Evolutionary conservation across 2,797 vertebrate species (phyloP).

Genomic region (Ambastaia sidthimunki): DNA sequence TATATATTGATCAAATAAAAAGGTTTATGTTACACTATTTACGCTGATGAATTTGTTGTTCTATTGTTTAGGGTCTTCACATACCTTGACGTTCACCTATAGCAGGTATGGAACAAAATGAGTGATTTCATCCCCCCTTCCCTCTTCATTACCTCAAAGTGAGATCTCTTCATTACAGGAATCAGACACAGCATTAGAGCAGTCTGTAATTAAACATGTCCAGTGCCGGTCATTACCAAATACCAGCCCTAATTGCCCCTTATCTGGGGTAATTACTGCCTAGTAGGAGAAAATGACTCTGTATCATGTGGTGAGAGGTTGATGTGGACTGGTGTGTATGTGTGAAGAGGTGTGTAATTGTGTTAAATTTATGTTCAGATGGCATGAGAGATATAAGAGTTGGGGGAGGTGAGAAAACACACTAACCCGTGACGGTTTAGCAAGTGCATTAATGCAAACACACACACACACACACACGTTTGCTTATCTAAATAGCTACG

Average conservation of each 20-base stretch:
- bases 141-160: conserved; percentile 65
- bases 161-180: conserved; percentile 72
- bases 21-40: background rate
- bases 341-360: conserved; percentile 45
- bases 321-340: conserved; percentile 46
- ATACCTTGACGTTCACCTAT: background rate
- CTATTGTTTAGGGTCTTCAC: background rate
- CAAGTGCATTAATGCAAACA: conserved; percentile 62
- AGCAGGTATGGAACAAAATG: background rate
- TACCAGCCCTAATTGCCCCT: conserved; percentile 81
- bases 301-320: conserved; percentile 57
- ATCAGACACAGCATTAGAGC: conserved; percentile 73
- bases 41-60: too few relatives aligned
- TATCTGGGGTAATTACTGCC: conserved; percentile 79
- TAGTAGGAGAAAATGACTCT: conserved; percentile 70
- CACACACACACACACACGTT: background rate
- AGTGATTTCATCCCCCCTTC: conserved; percentile 48
- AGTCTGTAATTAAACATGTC: conserved; percentile 83
- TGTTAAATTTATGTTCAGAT: conserved; percentile 49
- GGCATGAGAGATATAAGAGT: conserved; percentile 42
- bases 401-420: conserved; percentile 43
- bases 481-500: too few relatives aligned
- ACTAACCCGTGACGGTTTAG: conserved; percentile 52
- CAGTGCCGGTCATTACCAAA: conserved; percentile 81
- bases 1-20: too few relatives aligned